These are phyloP conservation scores for Drosophila sechellia DNA, from an alignment of 1,140 invertebrate species.

Conservation along the genomic window DNA sequence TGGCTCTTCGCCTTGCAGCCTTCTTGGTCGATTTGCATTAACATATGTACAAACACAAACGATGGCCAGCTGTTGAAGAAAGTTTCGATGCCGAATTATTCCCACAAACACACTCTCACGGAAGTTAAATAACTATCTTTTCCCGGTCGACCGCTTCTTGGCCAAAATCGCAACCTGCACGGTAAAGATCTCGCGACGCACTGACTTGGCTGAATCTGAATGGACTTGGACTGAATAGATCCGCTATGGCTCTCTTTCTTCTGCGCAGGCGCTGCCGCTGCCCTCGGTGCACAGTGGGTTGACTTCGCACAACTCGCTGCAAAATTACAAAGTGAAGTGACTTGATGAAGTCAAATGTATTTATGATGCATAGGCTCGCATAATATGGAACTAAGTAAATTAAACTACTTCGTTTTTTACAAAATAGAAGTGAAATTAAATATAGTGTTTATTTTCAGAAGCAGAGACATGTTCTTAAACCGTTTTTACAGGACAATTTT, in stretches of 20 bases:
- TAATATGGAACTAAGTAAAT: too few species aligned
- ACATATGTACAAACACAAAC: slow-evolving; percentile 52
- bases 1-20: slow-evolving; percentile 24
- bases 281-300: slow-evolving; percentile 2
- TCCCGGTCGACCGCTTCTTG: slow-evolving; percentile 1
- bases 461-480: too few species aligned
- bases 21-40: slow-evolving; percentile 45
- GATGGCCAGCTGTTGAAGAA: slow-evolving; percentile 57
- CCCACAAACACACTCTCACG: slow-evolving; percentile 23
- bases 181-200: slow-evolving; percentile 65
- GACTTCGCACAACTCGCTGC: too few species aligned
- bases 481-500: too few species aligned
- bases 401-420: too few species aligned
- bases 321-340: not conserved
- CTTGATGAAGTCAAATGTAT: too few species aligned
- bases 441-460: too few species aligned
- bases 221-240: slow-evolving; percentile 12
- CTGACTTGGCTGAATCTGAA: slow-evolving; percentile 22
- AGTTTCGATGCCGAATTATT: slow-evolving; percentile 55
- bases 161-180: slow-evolving; percentile 43
- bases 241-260: slow-evolving; percentile 32
- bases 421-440: too few species aligned
- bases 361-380: too few species aligned
- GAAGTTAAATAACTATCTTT: slow-evolving; percentile 33
- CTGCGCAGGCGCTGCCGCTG: slow-evolving; percentile 10